Evolutionary conservation across 2,113 vertebrate genomes (phyloP).

Genomic region (Pterocles orientalis): DNA sequence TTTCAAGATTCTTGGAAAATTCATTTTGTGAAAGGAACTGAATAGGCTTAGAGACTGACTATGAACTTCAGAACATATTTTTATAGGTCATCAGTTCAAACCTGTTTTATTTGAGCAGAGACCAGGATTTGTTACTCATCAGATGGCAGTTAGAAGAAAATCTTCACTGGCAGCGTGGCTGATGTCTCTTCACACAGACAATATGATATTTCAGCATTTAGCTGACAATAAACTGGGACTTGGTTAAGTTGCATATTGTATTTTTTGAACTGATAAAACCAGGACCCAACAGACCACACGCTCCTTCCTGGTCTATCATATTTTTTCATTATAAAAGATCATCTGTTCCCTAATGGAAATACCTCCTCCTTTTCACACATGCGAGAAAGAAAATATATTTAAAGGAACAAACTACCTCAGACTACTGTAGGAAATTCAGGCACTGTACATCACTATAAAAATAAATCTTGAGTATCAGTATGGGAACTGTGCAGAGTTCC

Average conservation of each 20-base stretch:
- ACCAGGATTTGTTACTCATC: constrained; percentile 23
- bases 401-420: background rate
- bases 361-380: background rate
- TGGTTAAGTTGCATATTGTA: background rate
- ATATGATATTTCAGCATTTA: constrained; percentile 27
- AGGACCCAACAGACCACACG: background rate
- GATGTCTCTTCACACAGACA: constrained; percentile 21
- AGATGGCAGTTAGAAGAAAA: constrained; percentile 19
- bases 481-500: background rate
- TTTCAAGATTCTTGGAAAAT: background rate
- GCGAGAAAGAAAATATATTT: background rate
- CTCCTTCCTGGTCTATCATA: background rate
- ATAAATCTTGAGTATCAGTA: background rate
- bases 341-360: background rate
- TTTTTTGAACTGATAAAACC: constrained; percentile 28
- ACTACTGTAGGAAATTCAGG: background rate
- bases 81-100: constrained; percentile 25
- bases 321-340: background rate
- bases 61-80: background rate
- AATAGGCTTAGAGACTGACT: background rate
- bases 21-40: background rate
- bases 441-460: background rate
- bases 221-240: constrained; percentile 6
- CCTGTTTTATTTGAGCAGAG: constrained; percentile 24
- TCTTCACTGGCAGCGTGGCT: background rate